phyloP scores from a whole-genome alignment of 2,888 invertebrate species.

The Biston betularia region DNA sequence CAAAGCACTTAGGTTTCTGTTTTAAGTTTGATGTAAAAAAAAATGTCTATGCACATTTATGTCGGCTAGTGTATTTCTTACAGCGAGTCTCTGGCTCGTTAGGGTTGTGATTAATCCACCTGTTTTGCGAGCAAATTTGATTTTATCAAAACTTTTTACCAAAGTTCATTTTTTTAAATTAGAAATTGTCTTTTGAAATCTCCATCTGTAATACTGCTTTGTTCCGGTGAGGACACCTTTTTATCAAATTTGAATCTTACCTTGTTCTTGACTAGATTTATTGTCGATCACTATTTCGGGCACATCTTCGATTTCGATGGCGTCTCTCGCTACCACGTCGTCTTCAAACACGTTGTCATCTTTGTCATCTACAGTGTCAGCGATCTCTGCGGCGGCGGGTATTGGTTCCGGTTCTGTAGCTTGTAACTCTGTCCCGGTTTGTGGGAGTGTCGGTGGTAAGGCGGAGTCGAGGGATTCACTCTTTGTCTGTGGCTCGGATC shows the following conservation, averaged over 20 bases:
- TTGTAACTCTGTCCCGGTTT: constrained; percentile 16
- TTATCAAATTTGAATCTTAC: constrained; percentile 43
- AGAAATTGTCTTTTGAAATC: too few relatives aligned
- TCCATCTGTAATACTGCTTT: too few relatives aligned
- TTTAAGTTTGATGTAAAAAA: not conserved
- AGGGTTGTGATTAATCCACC: too few relatives aligned
- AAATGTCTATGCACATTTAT: too few relatives aligned
- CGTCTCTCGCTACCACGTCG: constrained; percentile 34
- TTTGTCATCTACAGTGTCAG: constrained; percentile 14
- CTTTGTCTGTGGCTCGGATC: constrained; percentile 30
- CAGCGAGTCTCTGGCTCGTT: not conserved
- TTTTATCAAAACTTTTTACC: too few relatives aligned
- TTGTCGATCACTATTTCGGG: constrained; percentile 47
- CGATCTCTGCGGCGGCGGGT: not conserved
- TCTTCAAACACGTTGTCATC: constrained; percentile 36
- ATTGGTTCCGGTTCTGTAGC: not conserved
- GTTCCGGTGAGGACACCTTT: too few relatives aligned
- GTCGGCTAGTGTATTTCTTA: too few relatives aligned
- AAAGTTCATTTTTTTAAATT: too few relatives aligned
- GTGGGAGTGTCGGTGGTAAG: constrained; percentile 13
- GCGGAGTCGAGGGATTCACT: constrained; percentile 28
- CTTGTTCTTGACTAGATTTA: constrained; percentile 54
- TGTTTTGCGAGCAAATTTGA: too few relatives aligned
- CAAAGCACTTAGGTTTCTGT: not conserved
- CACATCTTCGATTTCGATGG: constrained; percentile 43